Evolutionary conservation across 2,888 invertebrate species (phyloP).

Genomic region (Palloptera scutellata): DNA sequence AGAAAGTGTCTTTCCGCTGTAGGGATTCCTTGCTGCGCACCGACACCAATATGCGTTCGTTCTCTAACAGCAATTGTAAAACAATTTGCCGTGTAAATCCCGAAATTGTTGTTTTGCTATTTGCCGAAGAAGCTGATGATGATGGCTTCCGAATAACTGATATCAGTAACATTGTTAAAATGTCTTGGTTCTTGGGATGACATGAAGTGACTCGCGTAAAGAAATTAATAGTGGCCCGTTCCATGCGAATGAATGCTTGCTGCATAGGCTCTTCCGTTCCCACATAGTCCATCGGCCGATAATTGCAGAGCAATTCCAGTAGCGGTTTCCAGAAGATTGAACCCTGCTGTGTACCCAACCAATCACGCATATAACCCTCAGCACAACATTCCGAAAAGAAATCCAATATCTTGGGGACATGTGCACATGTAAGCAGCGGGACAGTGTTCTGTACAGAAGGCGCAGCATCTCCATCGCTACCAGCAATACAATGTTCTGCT

Average conservation of each 20-base stretch:
- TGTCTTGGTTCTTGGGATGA: slow-evolving; percentile 83
- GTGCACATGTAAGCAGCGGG: slow-evolving; percentile 69
- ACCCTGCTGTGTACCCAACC: slow-evolving; percentile 83
- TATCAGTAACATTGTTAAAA: slow-evolving; percentile 78
- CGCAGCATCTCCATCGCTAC: slow-evolving; percentile 29
- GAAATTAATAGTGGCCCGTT: slow-evolving; percentile 82
- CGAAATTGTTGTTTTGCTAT: slow-evolving; percentile 67
- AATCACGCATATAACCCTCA: slow-evolving; percentile 84
- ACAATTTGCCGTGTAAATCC: slow-evolving; percentile 89
- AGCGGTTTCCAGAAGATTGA: slow-evolving; percentile 87
- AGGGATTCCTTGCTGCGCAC: slow-evolving; percentile 66
- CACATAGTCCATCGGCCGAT: slow-evolving; percentile 62
- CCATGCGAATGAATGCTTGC: slow-evolving; percentile 69
- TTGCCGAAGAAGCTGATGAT: slow-evolving; percentile 31
- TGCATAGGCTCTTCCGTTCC: slow-evolving; percentile 57
- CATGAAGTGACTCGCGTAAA: slow-evolving; percentile 85
- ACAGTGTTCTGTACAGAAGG: slow-evolving; percentile 40
- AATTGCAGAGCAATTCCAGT: slow-evolving; percentile 76
- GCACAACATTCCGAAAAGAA: slow-evolving; percentile 84
- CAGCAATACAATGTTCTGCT: slow-evolving; percentile 47
- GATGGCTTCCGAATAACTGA: slow-evolving; percentile 54
- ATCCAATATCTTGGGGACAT: slow-evolving; percentile 74
- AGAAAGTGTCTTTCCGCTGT: slow-evolving; percentile 53
- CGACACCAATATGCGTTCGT: slow-evolving; percentile 82
- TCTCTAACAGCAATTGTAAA: slow-evolving; percentile 84